A percentile compares a stretch with the other conserved stretches of the same genome.
These are phyloP conservation scores for Siphonodentalium dalli DNA, from an alignment of 2,888 invertebrate genomes.

Conservation along the genomic window DNA sequence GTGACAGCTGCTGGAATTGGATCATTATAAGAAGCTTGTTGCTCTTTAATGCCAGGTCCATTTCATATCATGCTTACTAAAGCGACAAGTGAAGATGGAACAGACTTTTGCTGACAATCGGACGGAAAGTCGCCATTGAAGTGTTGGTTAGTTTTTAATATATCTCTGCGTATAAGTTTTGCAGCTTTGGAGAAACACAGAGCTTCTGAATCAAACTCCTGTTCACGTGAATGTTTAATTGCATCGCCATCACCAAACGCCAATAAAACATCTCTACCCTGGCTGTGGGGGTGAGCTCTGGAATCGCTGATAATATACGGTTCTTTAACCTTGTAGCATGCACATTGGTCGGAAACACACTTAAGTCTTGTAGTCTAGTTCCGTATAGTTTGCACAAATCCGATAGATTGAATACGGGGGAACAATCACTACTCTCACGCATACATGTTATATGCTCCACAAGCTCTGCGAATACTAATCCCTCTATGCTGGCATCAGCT, in stretches of 20 bases:
- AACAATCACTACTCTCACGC: not conserved
- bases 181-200: not conserved
- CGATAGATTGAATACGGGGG: too few relatives aligned
- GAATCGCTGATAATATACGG: not conserved
- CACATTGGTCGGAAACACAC: not conserved
- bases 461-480: not conserved
- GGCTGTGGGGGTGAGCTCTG: too few relatives aligned
- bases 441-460: not conserved
- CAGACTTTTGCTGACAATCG: not conserved
- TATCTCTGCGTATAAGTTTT: too few relatives aligned
- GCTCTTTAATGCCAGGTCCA: too few relatives aligned
- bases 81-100: too few relatives aligned
- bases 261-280: not conserved
- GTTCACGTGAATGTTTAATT: not conserved
- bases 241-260: not conserved
- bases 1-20: not conserved
- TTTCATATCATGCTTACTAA: not conserved
- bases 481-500: not conserved
- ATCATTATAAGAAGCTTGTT: not conserved
- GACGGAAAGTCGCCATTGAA: not conserved
- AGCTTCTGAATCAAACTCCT: not conserved
- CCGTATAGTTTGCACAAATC: not conserved
- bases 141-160: not conserved
- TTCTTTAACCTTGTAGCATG: conserved; percentile 1
- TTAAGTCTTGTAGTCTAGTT: not conserved